Base-by-base conservation (phyloP, 2,797 vertebrate genomes). In the Malacoraja senta region DNA sequence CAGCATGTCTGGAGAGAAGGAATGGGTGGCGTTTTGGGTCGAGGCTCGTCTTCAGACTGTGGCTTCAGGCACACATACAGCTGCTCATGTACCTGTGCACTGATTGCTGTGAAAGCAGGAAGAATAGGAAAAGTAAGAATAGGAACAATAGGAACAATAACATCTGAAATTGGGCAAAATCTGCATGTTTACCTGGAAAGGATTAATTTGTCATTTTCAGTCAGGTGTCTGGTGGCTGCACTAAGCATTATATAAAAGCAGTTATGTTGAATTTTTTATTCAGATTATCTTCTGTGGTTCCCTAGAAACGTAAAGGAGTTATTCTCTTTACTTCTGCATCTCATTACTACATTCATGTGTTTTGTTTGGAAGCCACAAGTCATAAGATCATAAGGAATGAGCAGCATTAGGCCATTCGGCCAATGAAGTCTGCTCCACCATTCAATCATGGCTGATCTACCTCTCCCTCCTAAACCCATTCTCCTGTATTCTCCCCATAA, bases 121-220 rank as follows among this genome's bases (percentile, higher is more conserved):
- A 53, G 44, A 38, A 61, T 84, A 15, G 32, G 21, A 13, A 44
- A 92, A 53, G 76, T 44, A 53, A 53, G 44, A 53, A 53, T 53
- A 53, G 44, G 44, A 53, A 53, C 4, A 76, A 92, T 74, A 29
- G 68, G 24, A 76, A 44, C 65, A 10, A 86, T 63, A 38, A 74
- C 90, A 71, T 15, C 90, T 76, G 13, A 26, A 92, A 92, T 53
- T 68, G 38, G 71, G 24, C 38, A 92, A 53, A 72, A 91, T 53
- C 17, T 72, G 13, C 29, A 21, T 91, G 26, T 74, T 91, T 91
- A 74, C 21, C 71, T 74, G 38, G 53, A 44, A 8, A 29, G 71
- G 90, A 44, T 19, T 24, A 76, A 92, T 92, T 92, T 92, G n/a
- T 74, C 90, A 91, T 65, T 74, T 72, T 74, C 19, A n/a, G 35